phyloP scores from a whole-genome alignment of 2,888 invertebrate genomes.

The Mylabris sibirica region DNA sequence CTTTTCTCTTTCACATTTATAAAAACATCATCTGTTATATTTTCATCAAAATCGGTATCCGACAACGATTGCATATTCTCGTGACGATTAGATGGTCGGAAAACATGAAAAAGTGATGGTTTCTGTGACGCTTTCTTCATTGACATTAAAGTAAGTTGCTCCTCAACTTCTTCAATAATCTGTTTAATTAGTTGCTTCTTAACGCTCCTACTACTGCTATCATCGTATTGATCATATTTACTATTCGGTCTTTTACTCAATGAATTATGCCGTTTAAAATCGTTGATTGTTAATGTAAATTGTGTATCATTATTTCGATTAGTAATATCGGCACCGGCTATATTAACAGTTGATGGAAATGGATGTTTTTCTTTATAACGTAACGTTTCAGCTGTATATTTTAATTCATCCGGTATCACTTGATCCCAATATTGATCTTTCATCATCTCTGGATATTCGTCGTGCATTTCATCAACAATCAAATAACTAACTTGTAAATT shows the following conservation, averaged over 20 bases:
- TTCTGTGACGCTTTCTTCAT: conserved; percentile 59
- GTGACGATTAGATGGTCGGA: conserved; percentile 67
- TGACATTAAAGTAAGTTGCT: conserved; percentile 82
- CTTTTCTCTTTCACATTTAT: neutral
- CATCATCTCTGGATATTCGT: conserved; percentile 88
- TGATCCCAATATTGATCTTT: conserved; percentile 94
- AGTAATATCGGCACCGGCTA: conserved; percentile 72
- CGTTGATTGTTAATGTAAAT: conserved; percentile 11
- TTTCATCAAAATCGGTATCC: neutral
- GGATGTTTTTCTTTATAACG: conserved; percentile 83
- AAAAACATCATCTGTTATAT: neutral
- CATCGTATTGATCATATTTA: neutral
- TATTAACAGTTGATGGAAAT: conserved; percentile 85
- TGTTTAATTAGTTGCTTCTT: conserved; percentile 70
- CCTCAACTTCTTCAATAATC: conserved; percentile 80
- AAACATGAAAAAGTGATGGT: conserved; percentile 64
- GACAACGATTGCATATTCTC: neutral
- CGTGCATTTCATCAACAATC: conserved; percentile 94
- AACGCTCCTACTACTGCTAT: conserved; percentile 23
- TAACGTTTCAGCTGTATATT: conserved; percentile 82
- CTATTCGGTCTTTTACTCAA: neutral
- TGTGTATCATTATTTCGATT: conserved; percentile 44
- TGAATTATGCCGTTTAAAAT: neutral
- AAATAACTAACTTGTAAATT: conserved; percentile 81
- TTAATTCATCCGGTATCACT: conserved; percentile 83